These are phyloP conservation scores for Mylabris phalerata DNA, from an alignment of 1,140 invertebrate species.

Conservation along the genomic window DNA sequence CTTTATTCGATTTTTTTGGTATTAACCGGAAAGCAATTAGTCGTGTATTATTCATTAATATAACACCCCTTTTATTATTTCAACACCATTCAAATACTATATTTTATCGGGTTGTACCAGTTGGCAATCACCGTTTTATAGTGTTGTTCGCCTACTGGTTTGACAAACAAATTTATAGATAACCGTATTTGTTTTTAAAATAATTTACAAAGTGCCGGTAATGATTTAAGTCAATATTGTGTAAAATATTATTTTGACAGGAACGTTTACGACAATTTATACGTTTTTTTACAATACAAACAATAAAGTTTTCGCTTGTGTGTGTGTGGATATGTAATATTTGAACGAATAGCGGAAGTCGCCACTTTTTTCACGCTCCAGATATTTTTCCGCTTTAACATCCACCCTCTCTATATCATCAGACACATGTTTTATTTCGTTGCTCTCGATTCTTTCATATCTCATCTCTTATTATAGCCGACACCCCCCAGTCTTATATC, in stretches of 20 bases:
- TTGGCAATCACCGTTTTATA: too few relatives aligned
- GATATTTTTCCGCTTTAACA: slow-evolving; percentile 27
- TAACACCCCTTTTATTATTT: neutral
- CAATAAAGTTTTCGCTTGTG: slow-evolving; percentile 19
- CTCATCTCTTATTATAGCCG: slow-evolving; percentile 14
- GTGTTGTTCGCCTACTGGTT: too few relatives aligned
- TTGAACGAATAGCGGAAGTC: slow-evolving; percentile 23
- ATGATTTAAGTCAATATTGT: neutral
- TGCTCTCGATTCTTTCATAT: slow-evolving; percentile 14
- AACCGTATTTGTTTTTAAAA: too few relatives aligned
- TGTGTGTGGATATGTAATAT: slow-evolving; percentile 8
- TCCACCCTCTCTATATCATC: slow-evolving; percentile 27
- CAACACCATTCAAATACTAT: too few relatives aligned
- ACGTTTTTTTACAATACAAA: slow-evolving; percentile 14
- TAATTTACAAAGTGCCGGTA: neutral
- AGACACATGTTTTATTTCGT: slow-evolving; percentile 33
- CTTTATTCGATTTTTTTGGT: neutral
- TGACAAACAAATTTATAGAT: too few relatives aligned
- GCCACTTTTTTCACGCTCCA: slow-evolving; percentile 30
- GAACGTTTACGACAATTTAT: neutral
- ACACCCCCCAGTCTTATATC: too few relatives aligned
- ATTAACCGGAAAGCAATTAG: neutral
- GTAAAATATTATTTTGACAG: neutral
- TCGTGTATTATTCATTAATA: neutral
- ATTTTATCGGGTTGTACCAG: too few relatives aligned